Evolutionary conservation across 37 sponge, comb jelly and placozoan species (phyloP), one percentile per base, ranked within the genome.

Genomic region (Chondrilla cf. caribensis): DNA sequence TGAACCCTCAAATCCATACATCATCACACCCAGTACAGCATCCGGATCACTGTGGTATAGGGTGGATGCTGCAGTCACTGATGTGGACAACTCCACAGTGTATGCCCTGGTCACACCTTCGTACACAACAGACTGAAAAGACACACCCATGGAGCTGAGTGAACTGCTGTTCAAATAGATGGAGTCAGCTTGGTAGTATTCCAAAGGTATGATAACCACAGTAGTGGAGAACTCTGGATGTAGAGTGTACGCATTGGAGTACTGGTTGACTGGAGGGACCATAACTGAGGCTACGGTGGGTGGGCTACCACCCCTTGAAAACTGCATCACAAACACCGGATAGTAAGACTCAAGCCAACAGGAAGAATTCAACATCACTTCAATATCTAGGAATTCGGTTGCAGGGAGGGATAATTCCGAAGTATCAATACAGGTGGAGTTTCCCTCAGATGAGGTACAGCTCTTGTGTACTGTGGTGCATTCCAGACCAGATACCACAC

Each of bases 341-440:
- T 73, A 73, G 76, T 73, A 73, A 2, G 76, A 37, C 24, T 73
- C 44, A 40, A 73, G 36, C 76, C 76, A 73, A 24, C 76, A 73
- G 6, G 21, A 38, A 17, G n/a, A 17, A 17, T 17, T 29, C 2
- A 17, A 31, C 2, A 33, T 32, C 17, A 67, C 35, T 28, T 67
- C 68, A 28, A 67, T 43, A 40, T 73, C 64, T 62, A 7, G 6
- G 64, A 28, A 43, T n/a, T 39, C 76, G 18, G 76, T 40, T 15
- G 24, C 44, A 42, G 36, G 17, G 21, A 73, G 25, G 40, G 41
- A 39, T 21, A 39, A 73, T 18, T 21, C 38, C 0, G 44, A 8
- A n/a, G n/a, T n/a, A n/a, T n/a, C n/a, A 3, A 37, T 18, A n/a
- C n/a, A n/a, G 40, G 44, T 24, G 21, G 36, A 5, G 25, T 1